Conservation (phyloP, 1,140 invertebrate genomes). For the Protaetia brevitarsis region DNA sequence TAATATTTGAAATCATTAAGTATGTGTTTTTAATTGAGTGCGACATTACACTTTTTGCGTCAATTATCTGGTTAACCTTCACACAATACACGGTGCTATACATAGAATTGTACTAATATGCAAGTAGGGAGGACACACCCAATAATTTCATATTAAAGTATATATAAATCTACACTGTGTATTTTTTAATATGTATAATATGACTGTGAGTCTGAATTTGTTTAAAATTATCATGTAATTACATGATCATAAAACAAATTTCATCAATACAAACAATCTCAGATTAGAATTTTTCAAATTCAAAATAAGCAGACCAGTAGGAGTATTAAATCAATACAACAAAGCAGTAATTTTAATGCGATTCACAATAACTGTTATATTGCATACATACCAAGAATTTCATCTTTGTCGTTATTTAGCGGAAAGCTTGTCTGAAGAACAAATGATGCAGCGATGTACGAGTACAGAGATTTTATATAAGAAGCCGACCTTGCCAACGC, state of each 20-base stretch:
- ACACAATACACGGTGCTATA: too few species aligned
- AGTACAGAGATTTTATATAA: slow-evolving; percentile 2
- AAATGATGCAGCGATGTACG: slow-evolving; percentile 4
- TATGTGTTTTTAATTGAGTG: too few species aligned
- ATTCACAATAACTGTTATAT: background rate
- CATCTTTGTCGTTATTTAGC: background rate
- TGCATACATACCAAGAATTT: slow-evolving; percentile 3
- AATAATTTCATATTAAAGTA: background rate
- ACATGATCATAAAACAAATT: too few species aligned
- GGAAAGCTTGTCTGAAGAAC: background rate
- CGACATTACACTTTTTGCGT: background rate
- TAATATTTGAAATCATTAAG: too few species aligned
- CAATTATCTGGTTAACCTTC: background rate
- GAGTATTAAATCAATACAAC: too few species aligned
- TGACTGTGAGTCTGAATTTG: too few species aligned
- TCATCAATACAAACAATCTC: too few species aligned
- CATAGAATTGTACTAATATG: background rate
- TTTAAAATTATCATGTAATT: too few species aligned
- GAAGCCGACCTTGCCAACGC: slow-evolving; percentile 4
- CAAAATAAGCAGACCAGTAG: too few species aligned
- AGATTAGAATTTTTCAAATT: too few species aligned
- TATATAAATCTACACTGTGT: too few species aligned
- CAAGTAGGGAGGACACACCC: background rate
- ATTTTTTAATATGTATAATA: too few species aligned
- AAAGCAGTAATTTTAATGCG: background rate